Percentiles rank a stretch among this genome's conserved stretches.
phyloP scores from a whole-genome alignment of 2,797 vertebrate species.

The Galagoides demidoff region DNA sequence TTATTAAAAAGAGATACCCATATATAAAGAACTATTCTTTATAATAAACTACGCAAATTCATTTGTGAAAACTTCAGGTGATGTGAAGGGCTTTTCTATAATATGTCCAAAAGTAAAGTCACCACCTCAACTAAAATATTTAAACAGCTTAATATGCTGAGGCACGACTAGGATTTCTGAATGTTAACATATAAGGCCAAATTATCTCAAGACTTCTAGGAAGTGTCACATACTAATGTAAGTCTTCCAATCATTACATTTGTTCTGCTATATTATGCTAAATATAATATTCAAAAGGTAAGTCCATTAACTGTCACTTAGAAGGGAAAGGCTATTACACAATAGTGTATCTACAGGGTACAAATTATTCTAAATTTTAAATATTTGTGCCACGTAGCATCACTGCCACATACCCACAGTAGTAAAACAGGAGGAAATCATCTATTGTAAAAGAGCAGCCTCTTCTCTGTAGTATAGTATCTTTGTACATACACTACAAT shows the following conservation, averaged over 20 bases:
- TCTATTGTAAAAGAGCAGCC: conserved; percentile 50
- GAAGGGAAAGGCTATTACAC: conserved; percentile 69
- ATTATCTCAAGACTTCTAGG: conserved; percentile 55
- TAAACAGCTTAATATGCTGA: conserved; percentile 77
- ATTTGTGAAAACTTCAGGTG: conserved; percentile 83
- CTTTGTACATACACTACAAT: conserved; percentile 25
- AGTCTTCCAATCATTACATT: conserved; percentile 74
- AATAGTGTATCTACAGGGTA: conserved; percentile 73
- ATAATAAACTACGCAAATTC: conserved; percentile 86
- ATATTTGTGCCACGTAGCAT: conserved; percentile 64
- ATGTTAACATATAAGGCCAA: conserved; percentile 73
- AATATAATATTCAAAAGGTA: conserved; percentile 68
- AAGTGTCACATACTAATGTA: conserved; percentile 45
- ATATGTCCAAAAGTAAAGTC: conserved; percentile 82
- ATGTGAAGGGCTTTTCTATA: conserved; percentile 81
- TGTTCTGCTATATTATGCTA: conserved; percentile 68
- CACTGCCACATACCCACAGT: conserved; percentile 74
- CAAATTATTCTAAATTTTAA: conserved; percentile 82
- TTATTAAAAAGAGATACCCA: conserved; percentile 85
- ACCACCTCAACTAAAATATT: conserved; percentile 81
- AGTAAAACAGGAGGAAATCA: conserved; percentile 73
- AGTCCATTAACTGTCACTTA: conserved; percentile 71
- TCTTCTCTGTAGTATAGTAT: neutral
- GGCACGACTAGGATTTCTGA: conserved; percentile 68
- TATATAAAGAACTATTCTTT: conserved; percentile 79